A percentile compares a stretch with the other conserved stretches of the same genome.
phyloP scores from a whole-genome alignment of 2,888 invertebrate genomes.

The Dasysyrphus tricinctus region DNA sequence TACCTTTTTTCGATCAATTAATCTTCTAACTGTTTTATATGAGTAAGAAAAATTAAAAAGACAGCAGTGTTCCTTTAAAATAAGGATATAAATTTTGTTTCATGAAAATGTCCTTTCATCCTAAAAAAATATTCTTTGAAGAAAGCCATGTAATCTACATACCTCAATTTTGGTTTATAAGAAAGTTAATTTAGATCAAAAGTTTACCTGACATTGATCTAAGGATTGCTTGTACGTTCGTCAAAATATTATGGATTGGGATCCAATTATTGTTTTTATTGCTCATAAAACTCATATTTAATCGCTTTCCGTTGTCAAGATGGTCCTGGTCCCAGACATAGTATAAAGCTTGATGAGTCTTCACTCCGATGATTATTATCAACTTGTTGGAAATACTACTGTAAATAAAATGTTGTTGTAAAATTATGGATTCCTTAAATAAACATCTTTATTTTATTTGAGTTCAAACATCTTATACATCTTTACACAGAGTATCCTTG shows the following conservation, averaged over 20 bases:
- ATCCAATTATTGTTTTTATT: neutral
- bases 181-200: neutral
- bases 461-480: neutral
- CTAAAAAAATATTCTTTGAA: neutral
- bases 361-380: neutral
- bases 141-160: neutral
- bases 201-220: neutral
- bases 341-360: neutral
- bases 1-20: neutral
- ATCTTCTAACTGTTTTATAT: neutral
- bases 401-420: neutral
- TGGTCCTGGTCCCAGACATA: too few species aligned
- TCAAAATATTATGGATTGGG: neutral
- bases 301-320: neutral
- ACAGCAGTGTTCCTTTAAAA: neutral
- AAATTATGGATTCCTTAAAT: neutral
- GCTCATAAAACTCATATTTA: slow-evolving; percentile 1
- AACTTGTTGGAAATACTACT: neutral
- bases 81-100: neutral
- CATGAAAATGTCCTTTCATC: neutral
- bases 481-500: neutral
- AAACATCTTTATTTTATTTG: slow-evolving; percentile 2
- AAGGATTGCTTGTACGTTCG: neutral
- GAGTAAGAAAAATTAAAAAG: neutral
- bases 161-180: too few species aligned